Base-by-base conservation (phyloP, 2,113 vertebrate genomes). In the Columba janthina region DNA sequence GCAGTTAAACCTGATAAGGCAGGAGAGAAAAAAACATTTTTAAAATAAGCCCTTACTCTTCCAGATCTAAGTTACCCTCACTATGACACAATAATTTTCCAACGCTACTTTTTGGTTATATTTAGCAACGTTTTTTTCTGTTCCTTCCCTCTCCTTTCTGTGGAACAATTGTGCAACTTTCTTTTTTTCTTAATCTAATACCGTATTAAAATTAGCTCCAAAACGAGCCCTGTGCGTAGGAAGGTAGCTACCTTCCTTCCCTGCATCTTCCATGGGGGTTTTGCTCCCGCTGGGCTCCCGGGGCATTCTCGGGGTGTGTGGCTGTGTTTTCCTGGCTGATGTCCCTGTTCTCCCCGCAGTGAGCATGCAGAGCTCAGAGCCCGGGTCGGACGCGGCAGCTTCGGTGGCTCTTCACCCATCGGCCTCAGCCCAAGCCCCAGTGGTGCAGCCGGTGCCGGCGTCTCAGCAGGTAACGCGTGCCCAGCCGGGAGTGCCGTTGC, bases 361-460 rank as follows among this genome's bases (percentile, higher is more conserved):
- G 97, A 99, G 98, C 96, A 99, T 99, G 99, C 99, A 99, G 98
- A 99, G 98, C 95, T 97, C 99, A 4, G 99, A 99, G 97, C 98
- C 97, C 67, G 98, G 98, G 90, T 98, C 99, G 31, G 99, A 99
- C 75, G 95, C 98, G 13, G 97, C 99, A 9, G 96, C 99, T 75
- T 98, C 98, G 1, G 99, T 99, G 96, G 96, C 99, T 1, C 97
- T 99, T 96, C 98, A 98, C 84, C 97, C 99, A 1, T 98, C 99
- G 12, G 98, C 98, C 9, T 97, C 99, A 12, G 97, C 98, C 74
- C 99, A 98, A 89, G 99, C 99, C 1, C 99, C 99, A 0, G 99
- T 99, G 38, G 99, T 99, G 84, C 99, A 99, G 97, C 98, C 99
- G 0, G 99, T 99, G 75, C 99, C 99, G 34, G 98, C 99, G 4